phyloP scores from a whole-genome alignment of 2,888 invertebrate genomes.

The Pseudeuparius sepicola region DNA sequence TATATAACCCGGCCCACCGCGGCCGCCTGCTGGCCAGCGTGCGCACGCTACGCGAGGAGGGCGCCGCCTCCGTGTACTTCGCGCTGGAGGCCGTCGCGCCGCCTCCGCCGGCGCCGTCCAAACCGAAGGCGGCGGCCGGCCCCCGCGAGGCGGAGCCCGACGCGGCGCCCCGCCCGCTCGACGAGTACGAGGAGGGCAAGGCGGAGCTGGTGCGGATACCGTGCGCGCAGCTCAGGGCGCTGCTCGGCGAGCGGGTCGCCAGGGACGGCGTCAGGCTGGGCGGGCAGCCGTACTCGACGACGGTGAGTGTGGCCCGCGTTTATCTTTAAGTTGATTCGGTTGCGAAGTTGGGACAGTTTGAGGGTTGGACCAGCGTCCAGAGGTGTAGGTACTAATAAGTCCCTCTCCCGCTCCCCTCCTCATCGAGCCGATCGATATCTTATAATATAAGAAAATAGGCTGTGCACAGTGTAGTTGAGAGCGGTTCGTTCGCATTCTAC shows the following conservation, averaged over 20 bases:
- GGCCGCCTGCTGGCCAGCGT: constrained; percentile 79
- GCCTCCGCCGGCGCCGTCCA: no score
- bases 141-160: no score
- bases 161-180: no score
- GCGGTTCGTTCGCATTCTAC: no score
- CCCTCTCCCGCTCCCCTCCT: no score
- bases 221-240: constrained; percentile 66
- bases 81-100: constrained; percentile 80
- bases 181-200: constrained; percentile 75
- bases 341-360: constrained; percentile 4
- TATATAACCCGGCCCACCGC: constrained; percentile 63
- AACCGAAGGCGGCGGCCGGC: no score
- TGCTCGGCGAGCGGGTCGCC: constrained; percentile 74
- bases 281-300: constrained; percentile 83
- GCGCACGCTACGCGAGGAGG: constrained; percentile 78
- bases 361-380: no score
- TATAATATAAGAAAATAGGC: no score
- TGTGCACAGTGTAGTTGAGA: no score
- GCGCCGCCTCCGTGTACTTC: constrained; percentile 89
- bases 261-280: constrained; percentile 82
- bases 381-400: no score
- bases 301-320: constrained; percentile 63
- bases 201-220: constrained; percentile 72
- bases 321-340: constrained; percentile 5
- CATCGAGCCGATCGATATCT: no score